phyloP scores from a whole-genome alignment of 2,888 invertebrate species.

The Cataglyphis cursor region DNA sequence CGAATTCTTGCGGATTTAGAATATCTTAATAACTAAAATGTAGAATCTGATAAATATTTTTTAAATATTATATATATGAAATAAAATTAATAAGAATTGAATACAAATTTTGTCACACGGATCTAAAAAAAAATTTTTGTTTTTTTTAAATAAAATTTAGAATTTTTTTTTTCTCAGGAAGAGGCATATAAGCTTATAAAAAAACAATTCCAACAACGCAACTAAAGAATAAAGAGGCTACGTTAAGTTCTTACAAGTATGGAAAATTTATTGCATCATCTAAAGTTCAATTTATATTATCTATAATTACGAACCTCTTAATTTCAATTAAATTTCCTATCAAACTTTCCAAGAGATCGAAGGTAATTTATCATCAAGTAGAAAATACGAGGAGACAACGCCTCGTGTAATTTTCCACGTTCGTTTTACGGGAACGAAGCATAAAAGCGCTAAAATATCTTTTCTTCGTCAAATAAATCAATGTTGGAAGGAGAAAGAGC shows the following conservation, averaged over 20 bases:
- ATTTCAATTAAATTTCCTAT: conserved; percentile 46
- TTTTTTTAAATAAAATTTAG: background rate
- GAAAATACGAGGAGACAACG: background rate
- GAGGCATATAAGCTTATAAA: background rate
- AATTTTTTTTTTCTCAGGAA: background rate
- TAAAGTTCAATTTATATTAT: conserved; percentile 18
- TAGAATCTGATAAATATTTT: background rate
- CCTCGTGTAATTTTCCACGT: conserved; percentile 19
- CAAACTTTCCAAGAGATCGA: conserved; percentile 30
- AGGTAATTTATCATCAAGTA: conserved; percentile 26
- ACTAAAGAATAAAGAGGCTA: background rate
- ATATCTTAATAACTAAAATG: background rate
- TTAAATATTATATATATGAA: background rate
- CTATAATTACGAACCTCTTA: conserved; percentile 21
- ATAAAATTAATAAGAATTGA: background rate
- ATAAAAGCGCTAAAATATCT: conserved; percentile 44
- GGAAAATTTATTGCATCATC: conserved; percentile 6
- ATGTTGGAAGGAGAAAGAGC: conserved; percentile 13
- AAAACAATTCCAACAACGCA: background rate
- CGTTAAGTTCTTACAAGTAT: background rate
- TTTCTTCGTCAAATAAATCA: conserved; percentile 53
- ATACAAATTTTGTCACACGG: background rate
- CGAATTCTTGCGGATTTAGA: background rate
- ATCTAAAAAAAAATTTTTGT: background rate
- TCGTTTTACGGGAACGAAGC: conserved; percentile 1